Evolutionary conservation across 2,797 vertebrate species (phyloP).

Genomic region (Peromyscus eremicus): DNA sequence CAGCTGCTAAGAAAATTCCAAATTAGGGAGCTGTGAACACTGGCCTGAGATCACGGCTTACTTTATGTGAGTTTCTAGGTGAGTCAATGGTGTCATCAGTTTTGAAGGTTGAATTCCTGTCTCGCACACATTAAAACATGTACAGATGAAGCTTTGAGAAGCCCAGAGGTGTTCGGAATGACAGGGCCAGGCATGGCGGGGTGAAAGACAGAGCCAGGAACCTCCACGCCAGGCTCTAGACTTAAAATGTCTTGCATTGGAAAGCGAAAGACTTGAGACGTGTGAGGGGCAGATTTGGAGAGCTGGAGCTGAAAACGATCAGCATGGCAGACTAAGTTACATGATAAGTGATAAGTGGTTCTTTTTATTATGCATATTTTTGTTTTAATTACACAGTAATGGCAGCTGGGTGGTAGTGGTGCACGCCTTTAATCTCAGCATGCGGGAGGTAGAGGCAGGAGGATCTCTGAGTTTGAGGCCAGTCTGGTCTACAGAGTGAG

Average conservation of each 20-base stretch:
- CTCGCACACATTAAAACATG: background rate
- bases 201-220: too few species aligned
- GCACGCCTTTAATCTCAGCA: background rate
- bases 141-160: rapidly evolving
- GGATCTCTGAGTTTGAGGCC: too few species aligned
- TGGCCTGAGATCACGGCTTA: too few species aligned
- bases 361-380: background rate
- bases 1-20: background rate
- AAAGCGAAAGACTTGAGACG: background rate
- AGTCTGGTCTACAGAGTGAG: background rate
- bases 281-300: background rate
- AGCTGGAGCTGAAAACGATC: background rate
- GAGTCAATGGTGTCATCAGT: rapidly evolving
- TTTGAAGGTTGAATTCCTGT: background rate
- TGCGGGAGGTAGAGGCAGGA: background rate
- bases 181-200: too few species aligned
- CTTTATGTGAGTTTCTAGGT: too few species aligned
- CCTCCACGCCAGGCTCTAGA: rapidly evolving
- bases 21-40: rapidly evolving
- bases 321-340: background rate
- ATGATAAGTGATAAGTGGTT: rapidly evolving
- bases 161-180: background rate
- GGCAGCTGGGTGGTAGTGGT: too few species aligned
- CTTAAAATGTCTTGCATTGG: background rate
- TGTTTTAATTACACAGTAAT: background rate